Evolutionary conservation across 2,113 vertebrate genomes (phyloP).

Genomic region (Trachemys scripta): DNA sequence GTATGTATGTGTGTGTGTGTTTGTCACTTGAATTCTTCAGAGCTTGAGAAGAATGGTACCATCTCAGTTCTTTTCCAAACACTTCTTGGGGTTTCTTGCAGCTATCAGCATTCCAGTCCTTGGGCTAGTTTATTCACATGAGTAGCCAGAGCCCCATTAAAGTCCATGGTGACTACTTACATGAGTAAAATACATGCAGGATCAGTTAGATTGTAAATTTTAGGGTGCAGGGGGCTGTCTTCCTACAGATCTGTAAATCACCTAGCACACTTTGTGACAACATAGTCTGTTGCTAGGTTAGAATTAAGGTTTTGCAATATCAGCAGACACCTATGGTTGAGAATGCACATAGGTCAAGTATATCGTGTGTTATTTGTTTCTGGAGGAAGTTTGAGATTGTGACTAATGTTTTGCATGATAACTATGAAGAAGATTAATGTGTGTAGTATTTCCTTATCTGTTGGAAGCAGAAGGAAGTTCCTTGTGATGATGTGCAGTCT

Average conservation of each 20-base stretch:
- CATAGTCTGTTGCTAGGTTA: neutral
- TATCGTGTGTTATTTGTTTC: neutral
- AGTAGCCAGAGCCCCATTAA: neutral
- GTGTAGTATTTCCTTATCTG: neutral
- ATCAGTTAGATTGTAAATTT: neutral
- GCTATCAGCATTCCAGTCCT: neutral
- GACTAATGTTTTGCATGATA: constrained; percentile 4
- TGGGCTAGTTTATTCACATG: neutral
- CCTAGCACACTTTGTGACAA: neutral
- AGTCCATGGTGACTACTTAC: neutral
- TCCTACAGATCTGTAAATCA: fast-evolving
- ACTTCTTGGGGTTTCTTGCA: neutral
- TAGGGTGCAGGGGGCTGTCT: neutral
- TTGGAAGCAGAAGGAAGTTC: constrained; percentile 37
- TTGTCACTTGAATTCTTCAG: neutral
- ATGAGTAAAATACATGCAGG: neutral
- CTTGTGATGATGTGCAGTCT: neutral
- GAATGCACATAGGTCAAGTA: neutral
- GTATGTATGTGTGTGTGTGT: too few relatives aligned
- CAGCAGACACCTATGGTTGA: neutral
- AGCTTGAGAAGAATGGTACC: neutral
- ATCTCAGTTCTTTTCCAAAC: neutral
- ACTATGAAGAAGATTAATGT: neutral
- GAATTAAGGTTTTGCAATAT: neutral
- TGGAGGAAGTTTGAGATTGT: neutral